phyloP scores from a whole-genome alignment of 2,113 vertebrate genomes.

The Percopsis transmontana region DNA sequence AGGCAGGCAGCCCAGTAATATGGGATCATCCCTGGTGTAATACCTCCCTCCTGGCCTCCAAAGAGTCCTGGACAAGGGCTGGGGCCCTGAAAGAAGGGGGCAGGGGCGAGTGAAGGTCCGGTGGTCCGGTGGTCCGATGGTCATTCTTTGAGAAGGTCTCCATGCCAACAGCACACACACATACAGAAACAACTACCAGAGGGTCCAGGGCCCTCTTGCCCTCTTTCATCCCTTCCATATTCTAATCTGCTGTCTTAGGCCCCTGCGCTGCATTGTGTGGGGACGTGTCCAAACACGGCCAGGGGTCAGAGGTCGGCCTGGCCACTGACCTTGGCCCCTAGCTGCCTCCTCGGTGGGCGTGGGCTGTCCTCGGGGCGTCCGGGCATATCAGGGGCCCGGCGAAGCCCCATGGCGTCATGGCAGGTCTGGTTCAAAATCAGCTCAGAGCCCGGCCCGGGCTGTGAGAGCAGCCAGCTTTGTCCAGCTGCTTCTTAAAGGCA shows the following conservation, averaged over 20 bases:
- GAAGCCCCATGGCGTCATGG: constrained; percentile 40
- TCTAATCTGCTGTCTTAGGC: constrained; percentile 79
- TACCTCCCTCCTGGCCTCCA: constrained; percentile 64
- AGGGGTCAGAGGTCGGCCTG: constrained; percentile 71
- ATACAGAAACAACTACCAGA: constrained; percentile 42
- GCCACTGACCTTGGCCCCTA: constrained; percentile 82
- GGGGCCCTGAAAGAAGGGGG: constrained; percentile 51
- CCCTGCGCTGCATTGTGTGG: constrained; percentile 71
- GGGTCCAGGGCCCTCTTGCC: constrained; percentile 66
- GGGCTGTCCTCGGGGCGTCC: constrained; percentile 69
- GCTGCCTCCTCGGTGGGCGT: constrained; percentile 35
- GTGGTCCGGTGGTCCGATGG: constrained; percentile 57
- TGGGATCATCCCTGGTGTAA: constrained; percentile 76
- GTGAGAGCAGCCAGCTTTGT: constrained; percentile 68
- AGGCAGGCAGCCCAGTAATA: constrained; percentile 58
- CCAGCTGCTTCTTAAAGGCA: constrained; percentile 28
- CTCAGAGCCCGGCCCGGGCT: constrained; percentile 68
- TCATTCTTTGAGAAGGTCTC: constrained; percentile 66
- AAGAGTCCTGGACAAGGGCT: constrained; percentile 67
- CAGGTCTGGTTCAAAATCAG: constrained; percentile 73
- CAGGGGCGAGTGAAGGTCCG: constrained; percentile 10
- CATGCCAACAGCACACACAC: constrained; percentile 68
- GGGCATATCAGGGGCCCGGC: constrained; percentile 57
- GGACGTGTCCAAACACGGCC: constrained; percentile 85
- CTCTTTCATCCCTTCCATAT: constrained; percentile 75